Conservation (phyloP, 2,797 vertebrate genomes). For the Corythornis leucogaster region DNA sequence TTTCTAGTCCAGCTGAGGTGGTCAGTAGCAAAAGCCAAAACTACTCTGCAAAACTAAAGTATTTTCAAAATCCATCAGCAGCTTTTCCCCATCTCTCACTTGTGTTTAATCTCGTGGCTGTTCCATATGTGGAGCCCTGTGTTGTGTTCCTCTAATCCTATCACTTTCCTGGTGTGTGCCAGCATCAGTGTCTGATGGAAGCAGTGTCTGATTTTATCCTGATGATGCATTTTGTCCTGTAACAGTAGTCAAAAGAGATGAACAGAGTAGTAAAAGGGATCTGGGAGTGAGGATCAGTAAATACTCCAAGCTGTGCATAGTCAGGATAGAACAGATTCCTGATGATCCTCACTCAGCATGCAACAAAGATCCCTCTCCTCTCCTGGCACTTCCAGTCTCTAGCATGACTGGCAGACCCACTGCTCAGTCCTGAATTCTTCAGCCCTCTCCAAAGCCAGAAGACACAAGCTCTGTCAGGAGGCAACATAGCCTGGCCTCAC, state of each 20-base stretch:
- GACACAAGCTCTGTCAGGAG: not conserved
- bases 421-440: not conserved
- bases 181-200: not conserved
- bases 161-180: not conserved
- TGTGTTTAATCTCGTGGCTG: not conserved
- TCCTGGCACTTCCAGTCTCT: not conserved
- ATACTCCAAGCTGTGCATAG: not conserved
- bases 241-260: not conserved
- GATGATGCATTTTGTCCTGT: not conserved
- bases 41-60: not conserved
- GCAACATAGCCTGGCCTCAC: not conserved
- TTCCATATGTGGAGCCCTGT: not conserved
- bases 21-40: not conserved
- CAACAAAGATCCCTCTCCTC: not conserved
- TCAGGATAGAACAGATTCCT: not conserved
- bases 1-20: not conserved
- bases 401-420: not conserved
- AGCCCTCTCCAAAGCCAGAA: not conserved
- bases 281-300: not conserved
- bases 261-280: not conserved
- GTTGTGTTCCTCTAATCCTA: not conserved
- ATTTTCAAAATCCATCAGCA: not conserved
- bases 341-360: not conserved
- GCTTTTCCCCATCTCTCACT: not conserved
- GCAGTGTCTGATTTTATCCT: not conserved